Evolutionary conservation across 1,140 invertebrate genomes (phyloP), one percentile per base, ranked within the genome.

Genomic region (Meloidogyne exigua): DNA sequence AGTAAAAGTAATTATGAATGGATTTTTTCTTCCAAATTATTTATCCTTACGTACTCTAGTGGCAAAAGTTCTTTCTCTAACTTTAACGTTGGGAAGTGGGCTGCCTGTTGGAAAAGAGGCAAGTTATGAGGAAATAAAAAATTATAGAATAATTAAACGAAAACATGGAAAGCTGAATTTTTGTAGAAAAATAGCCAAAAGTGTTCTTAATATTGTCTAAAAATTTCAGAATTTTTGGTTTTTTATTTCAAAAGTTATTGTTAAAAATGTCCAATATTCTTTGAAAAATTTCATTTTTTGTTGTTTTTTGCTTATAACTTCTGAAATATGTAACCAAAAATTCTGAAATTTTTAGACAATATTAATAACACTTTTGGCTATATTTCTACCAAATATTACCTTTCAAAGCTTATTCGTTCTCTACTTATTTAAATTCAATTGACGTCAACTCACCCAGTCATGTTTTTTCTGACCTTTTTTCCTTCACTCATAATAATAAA

Each of bases 1-100:
- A 90, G 97, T 98, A 94, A 98, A 98, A 90, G 98, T 96, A 0
- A 98, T 99, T 73, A 90, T 99, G 32, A 90, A 95, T 82, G 96
- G 96, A 13, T 95, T 98, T 1, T 93, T 95, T 15, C 89, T 99
- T 18, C 97, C 98, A 89, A 96, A 98, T 88, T 99, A 97, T 88
- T 90, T 98, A 71, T 98, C 95, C 49, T 95, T 96, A 84, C 91
- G 93, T 82, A 98, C 96, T 2, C 89, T 98, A 25, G 90, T 99
- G 36, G 94, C 96, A 21, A 99, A 99, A 90, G 91, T 96, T 25
- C 91, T 98, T 57, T 95, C 95, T 25, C 90, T 99, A 36, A 97
- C 94, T 62, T 94, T 95, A 32, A 95, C 95, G 0, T 89, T 99
- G 63, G 96, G 96, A 5, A 95, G 93, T 84, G 96, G 96, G 68